Base-by-base conservation (phyloP, 64 coral and sea anemone genomes). In the Platygyra sinensis region DNA sequence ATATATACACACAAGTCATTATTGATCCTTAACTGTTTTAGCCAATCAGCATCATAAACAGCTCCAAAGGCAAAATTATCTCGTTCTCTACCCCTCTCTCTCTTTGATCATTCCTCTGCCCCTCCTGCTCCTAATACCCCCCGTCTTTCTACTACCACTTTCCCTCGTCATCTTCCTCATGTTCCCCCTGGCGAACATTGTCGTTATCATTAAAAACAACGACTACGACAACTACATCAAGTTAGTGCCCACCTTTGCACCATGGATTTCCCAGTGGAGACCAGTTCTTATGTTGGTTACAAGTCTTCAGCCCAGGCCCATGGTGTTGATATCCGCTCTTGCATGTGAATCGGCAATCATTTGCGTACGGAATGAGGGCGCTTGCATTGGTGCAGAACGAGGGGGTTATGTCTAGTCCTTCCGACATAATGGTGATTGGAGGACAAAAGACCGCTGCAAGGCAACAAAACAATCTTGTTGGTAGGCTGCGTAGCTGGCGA, bases 191-290 rank as follows among this genome's bases (percentile, higher is more conserved):
- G 7, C 42, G 3, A 46, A 5, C 5, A 46, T 46, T 5, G 42
- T 46, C 7, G 7, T 8, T 3, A 46, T 46, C 42, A 8, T 46
- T 46, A 46, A 4, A 8, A 46, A 46, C 42, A 5, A 46, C 42
- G 7, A 46, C 42, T 3, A 46, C 42, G 0, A 46, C 3, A 46
- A 5, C 42, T 46, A 46, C 5, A 46, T 57, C 1, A 57, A 57
- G 54, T 57, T 15, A 57, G 11, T 2, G 12, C 72, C 4, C 19
- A 91, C 89, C 89, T 85, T 49, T 84, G 59, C 89, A 91, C 6
- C 14, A 91, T 16, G 89, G 89, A 36, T 91, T 91, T 76, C 36
- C 72, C 17, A 59, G 11, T 33, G 89, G 89, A 27, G 72, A 75
- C 89, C 89, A 91, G 19, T 62, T 30, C 19, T 73, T 82, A 28